Evolutionary conservation across 2,113 vertebrate genomes (phyloP).

Genomic region (Nyctibius bracteatus): DNA sequence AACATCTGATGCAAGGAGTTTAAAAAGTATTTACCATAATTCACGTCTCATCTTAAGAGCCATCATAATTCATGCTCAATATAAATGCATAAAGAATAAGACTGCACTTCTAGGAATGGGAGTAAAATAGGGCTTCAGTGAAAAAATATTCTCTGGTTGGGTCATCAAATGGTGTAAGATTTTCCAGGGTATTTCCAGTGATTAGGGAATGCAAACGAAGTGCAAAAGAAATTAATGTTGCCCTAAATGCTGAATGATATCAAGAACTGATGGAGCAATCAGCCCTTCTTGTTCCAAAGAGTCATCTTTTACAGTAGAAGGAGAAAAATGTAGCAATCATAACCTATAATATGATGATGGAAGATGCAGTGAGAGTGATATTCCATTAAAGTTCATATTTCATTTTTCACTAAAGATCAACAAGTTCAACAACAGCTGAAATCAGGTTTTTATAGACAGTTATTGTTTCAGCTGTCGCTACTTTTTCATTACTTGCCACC

Average conservation of each 20-base stretch:
- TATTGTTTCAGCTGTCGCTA: conserved; percentile 29
- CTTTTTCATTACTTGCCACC: conserved; percentile 34
- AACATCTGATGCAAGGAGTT: neutral
- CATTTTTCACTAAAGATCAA: conserved; percentile 28
- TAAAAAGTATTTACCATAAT: neutral
- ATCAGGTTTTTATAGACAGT: neutral
- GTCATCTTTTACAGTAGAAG: conserved; percentile 5
- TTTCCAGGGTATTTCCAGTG: neutral
- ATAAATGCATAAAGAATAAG: neutral
- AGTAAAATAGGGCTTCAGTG: neutral
- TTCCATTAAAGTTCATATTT: conserved; percentile 17
- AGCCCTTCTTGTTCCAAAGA: neutral
- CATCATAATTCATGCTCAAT: neutral
- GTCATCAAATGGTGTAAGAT: neutral
- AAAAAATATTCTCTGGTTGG: neutral
- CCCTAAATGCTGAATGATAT: neutral
- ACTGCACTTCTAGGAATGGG: neutral
- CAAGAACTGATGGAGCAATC: neutral
- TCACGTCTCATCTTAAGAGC: neutral
- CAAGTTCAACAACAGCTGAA: neutral
- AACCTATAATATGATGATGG: neutral
- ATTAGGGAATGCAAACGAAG: conserved; percentile 10
- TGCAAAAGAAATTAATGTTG: neutral
- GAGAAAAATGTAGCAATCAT: neutral
- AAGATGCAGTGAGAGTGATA: neutral